Conservation (phyloP, 2,888 invertebrate species). For the Proisotoma minuta region DNA sequence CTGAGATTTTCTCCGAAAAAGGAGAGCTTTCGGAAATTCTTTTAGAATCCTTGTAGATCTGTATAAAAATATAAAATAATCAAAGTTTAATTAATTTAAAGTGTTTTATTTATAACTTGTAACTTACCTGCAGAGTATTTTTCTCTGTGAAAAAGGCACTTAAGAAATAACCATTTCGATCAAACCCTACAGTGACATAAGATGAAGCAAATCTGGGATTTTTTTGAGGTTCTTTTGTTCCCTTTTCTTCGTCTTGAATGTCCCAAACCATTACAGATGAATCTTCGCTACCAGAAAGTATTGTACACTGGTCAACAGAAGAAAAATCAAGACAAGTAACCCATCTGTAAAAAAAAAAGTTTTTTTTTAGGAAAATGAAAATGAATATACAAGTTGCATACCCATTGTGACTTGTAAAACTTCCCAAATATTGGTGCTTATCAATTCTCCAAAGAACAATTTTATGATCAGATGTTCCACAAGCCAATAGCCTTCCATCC, state of each 20-base stretch:
- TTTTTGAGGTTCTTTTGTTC: slow-evolving; percentile 34
- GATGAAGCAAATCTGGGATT: slow-evolving; percentile 28
- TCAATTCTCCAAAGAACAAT: slow-evolving; percentile 36
- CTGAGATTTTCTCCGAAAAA: slow-evolving; percentile 25
- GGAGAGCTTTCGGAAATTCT: slow-evolving; percentile 25
- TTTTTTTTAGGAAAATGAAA: background rate
- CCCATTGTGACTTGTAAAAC: slow-evolving; percentile 45
- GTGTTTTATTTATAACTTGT: background rate
- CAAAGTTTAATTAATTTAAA: background rate
- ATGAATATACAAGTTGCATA: slow-evolving; percentile 12
- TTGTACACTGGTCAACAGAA: slow-evolving; percentile 31
- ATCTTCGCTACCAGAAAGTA: slow-evolving; percentile 45
- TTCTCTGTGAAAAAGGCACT: slow-evolving; percentile 38
- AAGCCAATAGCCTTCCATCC: slow-evolving; percentile 33
- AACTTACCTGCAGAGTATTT: slow-evolving; percentile 37
- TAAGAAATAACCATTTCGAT: slow-evolving; percentile 28
- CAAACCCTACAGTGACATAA: slow-evolving; percentile 18
- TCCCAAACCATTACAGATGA: slow-evolving; percentile 45
- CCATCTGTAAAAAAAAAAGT: slow-evolving; percentile 23
- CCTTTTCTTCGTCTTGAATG: slow-evolving; percentile 37
- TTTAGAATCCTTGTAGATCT: slow-evolving; percentile 37
- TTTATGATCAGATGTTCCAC: slow-evolving; percentile 43
- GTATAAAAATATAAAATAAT: slow-evolving; percentile 4
- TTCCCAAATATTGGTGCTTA: slow-evolving; percentile 23
- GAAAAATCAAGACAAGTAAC: slow-evolving; percentile 42